These are phyloP conservation scores for Monopis laevigella DNA, from an alignment of 2,888 invertebrate genomes.

Conservation along the genomic window DNA sequence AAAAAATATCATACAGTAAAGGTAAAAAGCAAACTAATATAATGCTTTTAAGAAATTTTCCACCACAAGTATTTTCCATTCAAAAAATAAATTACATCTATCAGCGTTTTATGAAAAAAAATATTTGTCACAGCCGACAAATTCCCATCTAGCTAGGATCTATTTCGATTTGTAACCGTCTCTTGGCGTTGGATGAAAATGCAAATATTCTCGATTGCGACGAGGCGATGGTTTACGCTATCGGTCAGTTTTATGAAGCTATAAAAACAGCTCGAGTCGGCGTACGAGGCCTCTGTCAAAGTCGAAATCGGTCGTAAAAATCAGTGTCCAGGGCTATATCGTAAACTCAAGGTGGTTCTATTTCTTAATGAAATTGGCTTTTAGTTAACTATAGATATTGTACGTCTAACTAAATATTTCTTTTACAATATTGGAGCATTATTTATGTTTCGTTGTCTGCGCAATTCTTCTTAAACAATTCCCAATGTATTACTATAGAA, in stretches of 20 bases:
- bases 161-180: conserved; percentile 6
- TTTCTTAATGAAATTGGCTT: no score
- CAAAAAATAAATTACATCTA: conserved; percentile 7
- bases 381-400: no score
- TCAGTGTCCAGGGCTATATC: conserved; percentile 29
- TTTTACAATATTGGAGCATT: no score
- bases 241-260: conserved; percentile 17
- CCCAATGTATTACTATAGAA: no score
- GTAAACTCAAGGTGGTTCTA: no score
- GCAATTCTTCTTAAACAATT: no score
- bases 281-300: not conserved
- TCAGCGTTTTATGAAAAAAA: conserved; percentile 1
- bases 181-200: not conserved
- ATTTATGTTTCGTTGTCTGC: no score
- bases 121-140: conserved; percentile 1
- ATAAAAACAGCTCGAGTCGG: conserved; percentile 15
- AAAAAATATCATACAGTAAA: no score
- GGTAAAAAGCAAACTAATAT: no score
- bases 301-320: conserved; percentile 28
- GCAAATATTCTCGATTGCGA: not conserved
- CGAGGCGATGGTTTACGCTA: conserved; percentile 7
- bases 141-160: conserved; percentile 1
- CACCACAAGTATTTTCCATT: conserved; percentile 6
- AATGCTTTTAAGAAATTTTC: not conserved
- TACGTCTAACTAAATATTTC: no score